phyloP scores from a whole-genome alignment of 2,888 invertebrate species.

The Thysanoteuthis rhombus region DNA sequence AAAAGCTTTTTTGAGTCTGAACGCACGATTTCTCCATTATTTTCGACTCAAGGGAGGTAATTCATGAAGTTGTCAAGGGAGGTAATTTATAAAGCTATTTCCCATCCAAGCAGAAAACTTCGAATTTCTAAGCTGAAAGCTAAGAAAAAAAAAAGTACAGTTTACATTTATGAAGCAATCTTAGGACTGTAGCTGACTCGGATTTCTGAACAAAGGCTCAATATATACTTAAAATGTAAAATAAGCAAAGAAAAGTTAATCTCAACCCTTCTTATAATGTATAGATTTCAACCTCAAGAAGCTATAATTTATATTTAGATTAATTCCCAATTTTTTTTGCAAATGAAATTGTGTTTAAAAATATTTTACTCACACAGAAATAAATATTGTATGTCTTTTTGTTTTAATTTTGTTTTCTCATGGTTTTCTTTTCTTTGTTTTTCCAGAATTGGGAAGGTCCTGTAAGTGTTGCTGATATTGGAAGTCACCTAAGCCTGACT shows the following conservation, averaged over 20 bases:
- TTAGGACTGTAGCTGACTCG: too few relatives aligned
- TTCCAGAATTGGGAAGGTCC: slow-evolving; percentile 1
- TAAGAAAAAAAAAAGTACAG: too few relatives aligned
- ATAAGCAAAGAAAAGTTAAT: too few relatives aligned
- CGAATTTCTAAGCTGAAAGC: too few relatives aligned
- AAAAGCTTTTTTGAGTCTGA: too few relatives aligned
- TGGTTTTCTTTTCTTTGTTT: neutral
- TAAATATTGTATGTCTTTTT: too few relatives aligned
- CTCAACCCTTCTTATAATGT: too few relatives aligned
- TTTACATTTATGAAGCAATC: too few relatives aligned
- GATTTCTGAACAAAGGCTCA: too few relatives aligned
- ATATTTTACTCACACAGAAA: neutral
- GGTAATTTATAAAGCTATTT: neutral
- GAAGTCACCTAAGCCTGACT: neutral
- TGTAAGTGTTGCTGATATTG: slow-evolving; percentile 2
- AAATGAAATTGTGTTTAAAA: neutral
- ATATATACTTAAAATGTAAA: too few relatives aligned
- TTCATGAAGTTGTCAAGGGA: neutral
- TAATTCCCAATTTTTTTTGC: neutral
- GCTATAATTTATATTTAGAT: neutral
- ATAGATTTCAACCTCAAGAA: neutral
- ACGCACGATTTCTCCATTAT: too few relatives aligned
- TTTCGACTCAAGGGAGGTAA: neutral
- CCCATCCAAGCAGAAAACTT: neutral
- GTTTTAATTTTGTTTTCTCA: neutral